Base-by-base conservation (phyloP, 2,888 invertebrate genomes). In the Rhyacophila evoluta region DNA sequence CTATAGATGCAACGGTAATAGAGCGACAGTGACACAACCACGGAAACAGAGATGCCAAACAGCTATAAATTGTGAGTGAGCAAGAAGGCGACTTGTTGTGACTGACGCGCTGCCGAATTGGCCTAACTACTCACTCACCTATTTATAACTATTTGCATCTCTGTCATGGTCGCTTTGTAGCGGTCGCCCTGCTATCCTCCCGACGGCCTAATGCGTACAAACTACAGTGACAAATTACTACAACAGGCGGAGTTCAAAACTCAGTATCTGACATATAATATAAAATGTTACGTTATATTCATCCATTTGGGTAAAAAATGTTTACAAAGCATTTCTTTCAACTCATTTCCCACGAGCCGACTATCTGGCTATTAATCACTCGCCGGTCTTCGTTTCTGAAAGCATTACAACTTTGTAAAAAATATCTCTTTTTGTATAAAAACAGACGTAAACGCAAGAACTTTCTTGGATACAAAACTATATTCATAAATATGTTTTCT, bases 251-350 rank as follows among this genome's bases (percentile, higher is more conserved):
- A 8, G 8, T 55, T 19, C 1, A 55, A 8, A 55, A 19, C 10
- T 25, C 55, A 55, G 25, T 2, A 8, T 6, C 19, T 55, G 29
- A 6, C 29, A 33, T 33, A 33, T 33, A 33, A 33, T 33, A 33
- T 33, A 33, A 33, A 33, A 33, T 33, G 29, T 33, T 33, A 33
- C 6, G 29, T 33, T 39, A 41, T 41, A 12, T 19, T 25, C 55
- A 8, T 19, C 55, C 55, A 55, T 15, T 55, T 55, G 19, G 55
- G 55, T 19, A 55, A 55, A 55, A 55, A 55, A 19, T 25, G 55
- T 10, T 25, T 55, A 55, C 55, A 55, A 55, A 55, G 25, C 55
- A 8, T 55, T 55, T 55, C 55, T 55, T 55, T 55, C 55, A 25
- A 10, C 19, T 19, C 55, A 55, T 55, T 55, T 55, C 55, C 19